Base-by-base conservation (phyloP, 2,113 vertebrate genomes). In the Brachypodius melanocephalos region DNA sequence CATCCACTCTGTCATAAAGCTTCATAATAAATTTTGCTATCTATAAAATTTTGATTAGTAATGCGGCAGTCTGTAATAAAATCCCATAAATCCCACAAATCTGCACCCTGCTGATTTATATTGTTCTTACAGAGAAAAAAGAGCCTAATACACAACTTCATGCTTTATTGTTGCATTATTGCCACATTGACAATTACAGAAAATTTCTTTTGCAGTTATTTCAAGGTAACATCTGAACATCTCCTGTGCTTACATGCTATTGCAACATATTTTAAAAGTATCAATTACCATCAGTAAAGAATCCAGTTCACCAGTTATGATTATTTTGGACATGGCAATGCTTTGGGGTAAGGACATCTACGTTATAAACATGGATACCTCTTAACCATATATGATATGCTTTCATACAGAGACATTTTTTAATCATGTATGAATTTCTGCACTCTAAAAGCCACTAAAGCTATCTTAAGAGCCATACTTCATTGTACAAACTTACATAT, bases 81-180 rank as follows among this genome's bases (percentile, higher is more conserved):
- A 93, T 49, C 82, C 63, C 78, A 85, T 61, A 76, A 89, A 91
- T 51, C 26, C 51, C 61, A 76, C n/a, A 86, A 72, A 86, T 32
- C 68, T 8, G 6, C 45, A 76, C 21, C 45, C 66, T 73, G n/a
- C 31, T 82, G 42, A 85, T 93, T 85, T 86, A 76, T 61, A 48
- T 25, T 21, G 67, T 59, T 32, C 40, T 88, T 69, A 63, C 3
- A 40, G 72, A 58, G 76, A 85, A 75, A 32, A 89, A 72, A 32
- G n/a, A 85, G 65, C 20, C 65, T 34, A 74, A 24, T 72, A 86
- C 38, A 79, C 29, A 92, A 78, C 63, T 73, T 68, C 48, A 75
- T 61, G 89, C 68, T 96, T 95, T 97, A 96, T 94, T 95, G 74
- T 89, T 95, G 86, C 24, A 40, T 83, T 87, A 74, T 59, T 73